These are phyloP conservation scores for Sminthurides aquaticus DNA, from an alignment of 2,888 invertebrate genomes.

Conservation along the genomic window DNA sequence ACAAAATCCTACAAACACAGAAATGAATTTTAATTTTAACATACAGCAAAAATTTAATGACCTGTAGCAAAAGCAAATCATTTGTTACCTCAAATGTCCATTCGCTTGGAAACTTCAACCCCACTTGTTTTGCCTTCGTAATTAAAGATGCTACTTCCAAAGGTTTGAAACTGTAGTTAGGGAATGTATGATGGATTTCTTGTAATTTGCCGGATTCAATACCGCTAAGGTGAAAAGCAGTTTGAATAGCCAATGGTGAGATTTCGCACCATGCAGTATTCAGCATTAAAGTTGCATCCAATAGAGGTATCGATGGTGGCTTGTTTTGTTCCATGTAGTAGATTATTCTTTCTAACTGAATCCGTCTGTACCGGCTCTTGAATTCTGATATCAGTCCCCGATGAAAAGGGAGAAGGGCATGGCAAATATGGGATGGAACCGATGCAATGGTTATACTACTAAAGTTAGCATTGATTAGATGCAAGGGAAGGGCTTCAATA, in stretches of 20 bases:
- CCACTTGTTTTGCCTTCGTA: not conserved
- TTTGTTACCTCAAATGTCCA: not conserved
- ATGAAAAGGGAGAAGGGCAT: not conserved
- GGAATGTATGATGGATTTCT: not conserved
- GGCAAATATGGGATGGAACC: not conserved
- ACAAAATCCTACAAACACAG: slow-evolving; percentile 7
- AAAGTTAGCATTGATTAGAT: not conserved
- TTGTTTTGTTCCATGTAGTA: slow-evolving; percentile 2
- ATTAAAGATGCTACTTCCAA: not conserved
- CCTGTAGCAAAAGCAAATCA: no score
- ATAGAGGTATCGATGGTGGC: not conserved
- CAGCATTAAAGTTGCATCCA: slow-evolving; percentile 7
- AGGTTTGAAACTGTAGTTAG: not conserved
- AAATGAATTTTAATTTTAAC: no score
- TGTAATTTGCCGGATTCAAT: not conserved
- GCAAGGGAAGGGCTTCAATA: not conserved
- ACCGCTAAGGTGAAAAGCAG: not conserved
- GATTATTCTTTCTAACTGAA: not conserved
- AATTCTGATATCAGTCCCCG: slow-evolving; percentile 1
- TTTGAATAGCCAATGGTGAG: not conserved
- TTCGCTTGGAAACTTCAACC: not conserved
- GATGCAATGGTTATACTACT: not conserved
- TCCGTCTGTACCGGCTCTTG: not conserved
- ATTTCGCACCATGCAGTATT: slow-evolving; percentile 11
- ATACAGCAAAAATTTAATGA: no score